A percentile compares a stretch with the other conserved stretches of the same genome.
phyloP scores from a whole-genome alignment of 2,888 invertebrate species.

The Druceiella hillmani region DNA sequence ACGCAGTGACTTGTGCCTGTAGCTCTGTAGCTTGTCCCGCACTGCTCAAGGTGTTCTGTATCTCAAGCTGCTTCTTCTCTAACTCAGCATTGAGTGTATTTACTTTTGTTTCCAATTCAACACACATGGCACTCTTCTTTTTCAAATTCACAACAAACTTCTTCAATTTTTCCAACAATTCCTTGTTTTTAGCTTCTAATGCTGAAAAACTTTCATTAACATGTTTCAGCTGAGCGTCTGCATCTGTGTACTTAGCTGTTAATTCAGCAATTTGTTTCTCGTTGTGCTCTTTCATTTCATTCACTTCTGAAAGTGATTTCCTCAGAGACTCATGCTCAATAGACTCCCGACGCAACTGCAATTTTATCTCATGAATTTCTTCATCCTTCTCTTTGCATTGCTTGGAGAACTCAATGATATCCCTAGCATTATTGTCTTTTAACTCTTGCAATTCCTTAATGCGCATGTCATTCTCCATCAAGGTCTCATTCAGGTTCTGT shows the following conservation, averaged over 20 bases:
- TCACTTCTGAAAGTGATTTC: constrained; percentile 49
- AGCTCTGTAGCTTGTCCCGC: too few relatives aligned
- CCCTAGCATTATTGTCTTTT: constrained; percentile 44
- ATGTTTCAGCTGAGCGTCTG: constrained; percentile 25
- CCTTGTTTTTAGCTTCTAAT: constrained; percentile 59
- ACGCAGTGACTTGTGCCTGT: constrained; percentile 9
- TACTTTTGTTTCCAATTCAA: constrained; percentile 34
- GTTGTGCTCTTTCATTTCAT: constrained; percentile 42
- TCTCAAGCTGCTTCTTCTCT: neutral
- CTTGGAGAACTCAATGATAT: constrained; percentile 38
- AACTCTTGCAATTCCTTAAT: constrained; percentile 45
- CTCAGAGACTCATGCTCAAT: constrained; percentile 61
- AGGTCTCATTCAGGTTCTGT: constrained; percentile 38
- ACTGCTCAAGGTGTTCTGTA: neutral
- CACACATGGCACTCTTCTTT: constrained; percentile 60
- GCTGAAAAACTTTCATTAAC: constrained; percentile 33
- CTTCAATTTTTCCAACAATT: constrained; percentile 70
- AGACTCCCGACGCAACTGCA: constrained; percentile 53
- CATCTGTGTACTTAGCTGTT: constrained; percentile 31
- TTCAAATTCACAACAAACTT: constrained; percentile 72
- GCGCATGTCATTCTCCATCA: constrained; percentile 40
- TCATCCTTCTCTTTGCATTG: constrained; percentile 52
- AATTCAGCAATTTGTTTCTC: constrained; percentile 43
- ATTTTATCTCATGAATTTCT: constrained; percentile 49
- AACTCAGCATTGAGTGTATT: constrained; percentile 26